Base-by-base conservation (phyloP, 2,113 vertebrate species). In the Oncorhynchus clarkii region DNA sequence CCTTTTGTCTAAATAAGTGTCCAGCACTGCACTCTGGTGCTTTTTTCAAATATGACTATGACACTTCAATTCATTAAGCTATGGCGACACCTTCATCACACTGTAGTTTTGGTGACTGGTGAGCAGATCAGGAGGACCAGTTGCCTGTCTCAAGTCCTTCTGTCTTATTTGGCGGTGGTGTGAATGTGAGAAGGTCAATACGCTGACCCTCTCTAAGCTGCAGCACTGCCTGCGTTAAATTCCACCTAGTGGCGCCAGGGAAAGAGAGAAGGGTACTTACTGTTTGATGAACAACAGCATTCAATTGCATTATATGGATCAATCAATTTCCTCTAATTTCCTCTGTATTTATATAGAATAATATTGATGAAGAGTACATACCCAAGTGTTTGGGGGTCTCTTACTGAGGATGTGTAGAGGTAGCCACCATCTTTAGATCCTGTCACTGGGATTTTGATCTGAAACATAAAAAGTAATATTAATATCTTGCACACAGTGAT, bases 391-490 rank as follows among this genome's bases (percentile, higher is more conserved):
- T 80, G 67, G 14, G 82, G 75, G 39, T 45, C 39, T 88, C 89
- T 94, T 77, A 81, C 73, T 0, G 92, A 91, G 29, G 49, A 72
- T 34, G 92, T 89, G 9, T 82, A 86, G 54, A 95, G 90, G 76
- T 92, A 84, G 9, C 93, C 94, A 0, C 39, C 39, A 45, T 45
- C 39, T 45, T 45, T 45, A 45, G 39, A 45, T 45, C 39, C 39
- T 45, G 39, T 45, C 39, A 45, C 90, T 0, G 94, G 94, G 77
- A 96, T 93, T 87, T 95, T 96, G 66, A 95, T 82, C 94, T 95
- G 72, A 12, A 84, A 85, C 67, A 74, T 11, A 45, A 11, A 24
- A 20, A 45, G n/a, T 20, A 3, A 18, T 39, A 60, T 57, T 26
- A 73, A n/a, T 14, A 26, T 27, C 2, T 16, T 8, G 3, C 9